A percentile compares a stretch with the other conserved stretches of the same genome.
Evolutionary conservation across 2,113 vertebrate species (phyloP).

Genomic region (Scortum barcoo): DNA sequence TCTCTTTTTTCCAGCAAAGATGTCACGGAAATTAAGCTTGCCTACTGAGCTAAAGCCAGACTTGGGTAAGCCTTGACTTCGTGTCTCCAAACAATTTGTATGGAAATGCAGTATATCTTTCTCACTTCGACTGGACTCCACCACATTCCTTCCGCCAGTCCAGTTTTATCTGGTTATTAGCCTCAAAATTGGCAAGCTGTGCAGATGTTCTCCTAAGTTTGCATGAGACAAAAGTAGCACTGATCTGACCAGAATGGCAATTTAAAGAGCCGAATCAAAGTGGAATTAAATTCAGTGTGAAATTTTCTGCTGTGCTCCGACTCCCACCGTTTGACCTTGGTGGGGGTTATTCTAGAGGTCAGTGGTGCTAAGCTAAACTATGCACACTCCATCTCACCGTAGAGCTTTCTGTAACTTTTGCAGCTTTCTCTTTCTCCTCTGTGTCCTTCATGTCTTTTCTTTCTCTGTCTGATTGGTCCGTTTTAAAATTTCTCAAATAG

Average conservation of each 20-base stretch:
- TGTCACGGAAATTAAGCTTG: conserved; percentile 99
- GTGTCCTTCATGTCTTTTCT: conserved; percentile 61
- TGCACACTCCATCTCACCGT: conserved; percentile 67
- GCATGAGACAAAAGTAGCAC: conserved; percentile 73
- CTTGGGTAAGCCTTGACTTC: conserved; percentile 95
- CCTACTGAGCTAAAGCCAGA: conserved; percentile 99
- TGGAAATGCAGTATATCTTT: conserved; percentile 66
- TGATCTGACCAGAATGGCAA: conserved; percentile 63
- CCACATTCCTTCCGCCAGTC: conserved; percentile 69
- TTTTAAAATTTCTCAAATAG: not conserved
- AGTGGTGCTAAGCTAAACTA: conserved; percentile 71
- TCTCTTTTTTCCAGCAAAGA: conserved; percentile 99
- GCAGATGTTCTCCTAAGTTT: conserved; percentile 69
- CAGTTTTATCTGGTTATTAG: conserved; percentile 68
- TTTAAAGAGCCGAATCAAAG: conserved; percentile 31
- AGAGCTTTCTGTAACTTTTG: conserved; percentile 69
- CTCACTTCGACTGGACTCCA: conserved; percentile 69
- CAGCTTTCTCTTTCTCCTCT: conserved; percentile 71
- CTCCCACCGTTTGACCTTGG: conserved; percentile 43
- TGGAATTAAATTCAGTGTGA: conserved; percentile 39
- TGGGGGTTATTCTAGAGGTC: conserved; percentile 61
- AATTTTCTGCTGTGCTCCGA: conserved; percentile 15
- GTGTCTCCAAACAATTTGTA: conserved; percentile 78
- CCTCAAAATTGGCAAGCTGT: conserved; percentile 70
- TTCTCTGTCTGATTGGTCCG: conserved; percentile 59